Conservation (phyloP, 2,888 invertebrate genomes). For the Andrena camellia region DNA sequence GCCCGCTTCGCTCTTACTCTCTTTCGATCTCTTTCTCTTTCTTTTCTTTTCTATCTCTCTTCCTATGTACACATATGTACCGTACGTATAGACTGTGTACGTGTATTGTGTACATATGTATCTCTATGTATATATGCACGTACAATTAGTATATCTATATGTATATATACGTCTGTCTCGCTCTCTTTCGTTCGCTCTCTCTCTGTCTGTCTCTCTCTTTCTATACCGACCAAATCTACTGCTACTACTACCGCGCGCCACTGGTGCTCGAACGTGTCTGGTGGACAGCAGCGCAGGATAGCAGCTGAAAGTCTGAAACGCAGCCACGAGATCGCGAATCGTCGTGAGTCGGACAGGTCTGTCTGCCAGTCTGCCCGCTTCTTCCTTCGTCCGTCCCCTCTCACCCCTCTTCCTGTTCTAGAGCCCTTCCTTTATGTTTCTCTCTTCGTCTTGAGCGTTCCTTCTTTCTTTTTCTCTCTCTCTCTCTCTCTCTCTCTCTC, state of each 20-base stretch:
- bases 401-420: conserved; percentile 27
- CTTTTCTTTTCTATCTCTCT: conserved; percentile 57
- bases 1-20: conserved; percentile 69
- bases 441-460: conserved; percentile 11
- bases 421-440: conserved; percentile 32
- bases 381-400: conserved; percentile 36
- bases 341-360: conserved; percentile 65
- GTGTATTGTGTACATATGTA: conserved; percentile 22
- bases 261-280: conserved; percentile 52
- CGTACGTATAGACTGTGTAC: conserved; percentile 4
- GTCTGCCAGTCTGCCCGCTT: conserved; percentile 50
- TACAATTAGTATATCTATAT: conserved; percentile 11
- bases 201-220: conserved; percentile 48
- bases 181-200: conserved; percentile 8
- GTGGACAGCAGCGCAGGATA: conserved; percentile 55
- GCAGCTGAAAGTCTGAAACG: conserved; percentile 72
- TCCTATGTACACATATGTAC: conserved; percentile 36
- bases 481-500: conserved; percentile 35
- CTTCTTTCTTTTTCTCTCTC: conserved; percentile 24
- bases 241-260: conserved; percentile 56
- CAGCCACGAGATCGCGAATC: conserved; percentile 64
- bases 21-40: conserved; percentile 59
- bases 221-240: conserved; percentile 61
- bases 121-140: conserved; percentile 7
- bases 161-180: conserved; percentile 23